Percentiles rank a stretch among this genome's conserved stretches.
Evolutionary conservation across 1,140 invertebrate species (phyloP).

Genomic region (Maniola jurtina): DNA sequence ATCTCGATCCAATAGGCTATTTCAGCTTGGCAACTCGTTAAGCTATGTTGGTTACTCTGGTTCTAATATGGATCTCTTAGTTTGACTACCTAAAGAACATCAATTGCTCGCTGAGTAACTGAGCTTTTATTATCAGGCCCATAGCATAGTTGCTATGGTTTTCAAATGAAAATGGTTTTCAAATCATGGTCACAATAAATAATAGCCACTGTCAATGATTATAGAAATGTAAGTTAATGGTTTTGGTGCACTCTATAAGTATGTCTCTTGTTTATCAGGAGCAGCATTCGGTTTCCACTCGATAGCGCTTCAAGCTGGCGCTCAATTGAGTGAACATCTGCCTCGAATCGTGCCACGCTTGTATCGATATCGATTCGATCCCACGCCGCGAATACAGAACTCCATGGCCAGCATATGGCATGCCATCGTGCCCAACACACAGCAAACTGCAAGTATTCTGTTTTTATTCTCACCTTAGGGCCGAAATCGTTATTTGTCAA

Average conservation of each 20-base stretch:
- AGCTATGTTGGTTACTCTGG: too few relatives aligned
- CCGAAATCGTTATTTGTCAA: too few relatives aligned
- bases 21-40: too few relatives aligned
- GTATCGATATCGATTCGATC: slow-evolving; percentile 94
- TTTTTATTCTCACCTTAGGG: too few relatives aligned
- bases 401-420: slow-evolving; percentile 96
- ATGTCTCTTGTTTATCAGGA: slow-evolving; percentile 76
- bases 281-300: slow-evolving; percentile 95
- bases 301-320: slow-evolving; percentile 88
- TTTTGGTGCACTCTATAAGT: too few relatives aligned
- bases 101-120: too few relatives aligned
- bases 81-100: too few relatives aligned
- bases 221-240: not conserved
- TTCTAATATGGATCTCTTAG: too few relatives aligned
- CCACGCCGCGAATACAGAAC: slow-evolving; percentile 92
- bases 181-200: not conserved
- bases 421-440: slow-evolving; percentile 91
- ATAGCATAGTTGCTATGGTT: too few relatives aligned
- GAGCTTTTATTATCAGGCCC: too few relatives aligned
- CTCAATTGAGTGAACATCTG: slow-evolving; percentile 89
- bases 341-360: slow-evolving; percentile 93
- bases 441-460: slow-evolving; percentile 85
- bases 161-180: too few relatives aligned
- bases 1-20: too few relatives aligned
- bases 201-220: not conserved